Base-by-base conservation (phyloP, 1,140 invertebrate species). In the Penaeus indicus region DNA sequence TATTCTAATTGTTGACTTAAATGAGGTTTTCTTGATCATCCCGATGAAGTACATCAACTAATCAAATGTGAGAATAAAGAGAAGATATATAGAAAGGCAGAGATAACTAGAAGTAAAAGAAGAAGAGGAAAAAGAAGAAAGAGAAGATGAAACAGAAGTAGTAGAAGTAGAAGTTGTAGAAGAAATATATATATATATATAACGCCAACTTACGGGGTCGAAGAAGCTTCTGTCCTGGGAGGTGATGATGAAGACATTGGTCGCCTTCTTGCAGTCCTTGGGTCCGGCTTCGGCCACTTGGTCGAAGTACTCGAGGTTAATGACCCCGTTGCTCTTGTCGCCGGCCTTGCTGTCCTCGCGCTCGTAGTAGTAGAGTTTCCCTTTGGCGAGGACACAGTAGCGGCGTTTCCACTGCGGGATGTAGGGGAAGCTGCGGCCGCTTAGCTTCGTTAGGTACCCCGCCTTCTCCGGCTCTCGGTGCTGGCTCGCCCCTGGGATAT, bases 291-390 rank as follows among this genome's bases (percentile, higher is more conserved):
- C 91, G 22, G 91, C 90, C 80, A 92, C 92, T 18, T 91, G 89
- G 88, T 93, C 92, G 78, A 91, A 92, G 88, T 92, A 92, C 75
- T 92, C 92, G 62, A 93, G 90, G 89, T 92, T 92, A n/a, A 93
- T 90, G 86, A 92, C 91, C 0, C 92, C 92, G 47, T 90, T 91
- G 16, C 89, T 89, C 85, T 92, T 92, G 69, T 92, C 92, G 13
- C 75, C 90, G 18, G 91, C 91, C 75, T 91, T 91, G 63, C 91
- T 91, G 84, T 92, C 91, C 91, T 92, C 92, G 22, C 91, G 91
- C 80, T 92, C 92, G 88, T 92, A 93, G 86, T 91, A 92, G 85
- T 92, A 93, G 61, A 93, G 91, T 75, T 91, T 91, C n/a, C 90
- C 91, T 42, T 91, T 91, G 86, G 91, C 91, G 7, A 93, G 90